Evolutionary conservation across 2,888 invertebrate genomes (phyloP).

Genomic region (Drosophila bunnanda): DNA sequence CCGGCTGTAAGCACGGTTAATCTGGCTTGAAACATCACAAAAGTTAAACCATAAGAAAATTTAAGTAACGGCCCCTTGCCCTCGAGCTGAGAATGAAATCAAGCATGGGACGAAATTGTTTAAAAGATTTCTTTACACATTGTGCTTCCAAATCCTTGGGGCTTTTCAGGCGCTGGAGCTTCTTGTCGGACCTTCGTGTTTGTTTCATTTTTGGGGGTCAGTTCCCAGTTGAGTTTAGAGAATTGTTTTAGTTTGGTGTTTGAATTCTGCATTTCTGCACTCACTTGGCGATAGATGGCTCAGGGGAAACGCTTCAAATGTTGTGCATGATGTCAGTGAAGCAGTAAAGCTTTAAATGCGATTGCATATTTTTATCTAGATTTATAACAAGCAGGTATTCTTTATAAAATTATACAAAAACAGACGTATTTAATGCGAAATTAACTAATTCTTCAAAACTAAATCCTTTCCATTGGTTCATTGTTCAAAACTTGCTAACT

Average conservation of each 20-base stretch:
- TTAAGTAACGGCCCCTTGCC: conserved; percentile 54
- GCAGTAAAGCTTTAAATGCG: not conserved
- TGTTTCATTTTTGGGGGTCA: conserved; percentile 19
- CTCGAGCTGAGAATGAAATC: conserved; percentile 46
- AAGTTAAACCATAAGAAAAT: conserved; percentile 73
- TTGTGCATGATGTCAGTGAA: not conserved
- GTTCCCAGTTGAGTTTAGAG: conserved; percentile 55
- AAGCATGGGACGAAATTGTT: conserved; percentile 65
- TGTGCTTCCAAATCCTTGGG: conserved; percentile 53
- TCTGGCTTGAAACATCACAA: conserved; percentile 64
- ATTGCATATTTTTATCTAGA: not conserved
- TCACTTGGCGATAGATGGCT: conserved; percentile 10
- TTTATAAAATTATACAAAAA: not conserved
- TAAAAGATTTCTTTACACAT: conserved; percentile 64
- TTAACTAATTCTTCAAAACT: not conserved
- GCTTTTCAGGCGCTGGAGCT: conserved; percentile 36
- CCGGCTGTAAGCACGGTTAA: conserved; percentile 54
- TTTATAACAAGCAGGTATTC: not conserved
- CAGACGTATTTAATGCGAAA: not conserved
- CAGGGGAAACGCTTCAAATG: conserved; percentile 1
- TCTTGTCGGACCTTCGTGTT: conserved; percentile 9
- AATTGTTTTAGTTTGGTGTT: conserved; percentile 68
- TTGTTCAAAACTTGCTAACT: conserved; percentile 54
- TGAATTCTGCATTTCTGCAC: conserved; percentile 53
- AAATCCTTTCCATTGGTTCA: conserved; percentile 32